These are phyloP conservation scores for Kryptopterus vitreolus DNA, from an alignment of 2,797 vertebrate genomes.

Conservation along the genomic window DNA sequence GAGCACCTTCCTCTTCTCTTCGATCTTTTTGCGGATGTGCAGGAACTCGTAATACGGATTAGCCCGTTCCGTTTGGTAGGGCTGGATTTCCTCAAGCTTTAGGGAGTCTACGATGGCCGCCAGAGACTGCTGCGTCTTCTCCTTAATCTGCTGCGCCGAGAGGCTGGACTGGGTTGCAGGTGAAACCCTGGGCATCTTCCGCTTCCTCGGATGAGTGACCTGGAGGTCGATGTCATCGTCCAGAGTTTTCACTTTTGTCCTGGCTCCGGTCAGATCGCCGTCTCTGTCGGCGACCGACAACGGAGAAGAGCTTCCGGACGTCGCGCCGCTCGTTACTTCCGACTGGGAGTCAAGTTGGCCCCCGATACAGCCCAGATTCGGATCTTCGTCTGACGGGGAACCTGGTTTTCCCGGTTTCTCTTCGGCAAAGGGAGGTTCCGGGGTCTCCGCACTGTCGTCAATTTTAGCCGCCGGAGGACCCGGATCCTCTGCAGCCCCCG, in stretches of 20 bases:
- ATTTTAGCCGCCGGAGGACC: constrained; percentile 52
- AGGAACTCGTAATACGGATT: constrained; percentile 98
- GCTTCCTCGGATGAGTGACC: constrained; percentile 91
- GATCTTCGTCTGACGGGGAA: constrained; percentile 55
- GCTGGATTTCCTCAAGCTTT: constrained; percentile 97
- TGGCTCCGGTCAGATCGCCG: constrained; percentile 77
- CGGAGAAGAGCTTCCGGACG: constrained; percentile 76
- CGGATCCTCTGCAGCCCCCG: constrained; percentile 39
- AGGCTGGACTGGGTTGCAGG: constrained; percentile 76
- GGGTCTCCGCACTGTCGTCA: constrained; percentile 58
- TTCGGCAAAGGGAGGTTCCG: constrained; percentile 70
- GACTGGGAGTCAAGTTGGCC: constrained; percentile 69
- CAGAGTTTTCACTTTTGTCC: constrained; percentile 77
- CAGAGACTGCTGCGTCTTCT: constrained; percentile 89
- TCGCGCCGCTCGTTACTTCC: constrained; percentile 72
- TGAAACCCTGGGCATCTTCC: constrained; percentile 86
- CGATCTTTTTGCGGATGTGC: constrained; percentile 96
- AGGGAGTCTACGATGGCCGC: constrained; percentile 94
- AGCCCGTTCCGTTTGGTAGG: constrained; percentile 94
- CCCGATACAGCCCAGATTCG: constrained; percentile 47
- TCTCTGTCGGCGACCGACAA: constrained; percentile 78
- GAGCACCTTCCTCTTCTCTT: constrained; percentile 95
- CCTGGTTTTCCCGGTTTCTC: constrained; percentile 76
- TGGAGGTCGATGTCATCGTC: constrained; percentile 88
- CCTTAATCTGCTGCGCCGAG: constrained; percentile 82